These are phyloP conservation scores for Julus scandinavius DNA, from an alignment of 2,888 invertebrate genomes.

Conservation along the genomic window DNA sequence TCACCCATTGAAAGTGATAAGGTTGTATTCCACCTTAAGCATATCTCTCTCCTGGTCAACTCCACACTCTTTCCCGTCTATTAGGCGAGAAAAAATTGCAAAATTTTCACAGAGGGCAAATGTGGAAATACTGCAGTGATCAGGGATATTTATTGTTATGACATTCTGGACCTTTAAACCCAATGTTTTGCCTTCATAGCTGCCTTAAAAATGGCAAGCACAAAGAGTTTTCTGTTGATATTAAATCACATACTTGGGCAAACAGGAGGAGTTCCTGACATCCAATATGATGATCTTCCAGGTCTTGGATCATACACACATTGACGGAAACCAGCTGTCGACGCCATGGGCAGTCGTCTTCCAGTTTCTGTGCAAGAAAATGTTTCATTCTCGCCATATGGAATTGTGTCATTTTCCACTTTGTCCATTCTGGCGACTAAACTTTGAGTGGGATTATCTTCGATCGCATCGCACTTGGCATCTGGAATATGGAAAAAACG, in stretches of 20 bases:
- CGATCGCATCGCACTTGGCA: slow-evolving; percentile 88
- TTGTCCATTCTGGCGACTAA: slow-evolving; percentile 81
- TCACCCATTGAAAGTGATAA: no score
- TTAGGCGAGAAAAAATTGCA: no score
- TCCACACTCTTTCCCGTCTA: no score
- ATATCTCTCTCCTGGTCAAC: no score
- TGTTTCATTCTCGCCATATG: slow-evolving; percentile 91
- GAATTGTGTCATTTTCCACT: slow-evolving; percentile 83
- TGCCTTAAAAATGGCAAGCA: not conserved
- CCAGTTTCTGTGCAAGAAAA: slow-evolving; percentile 83
- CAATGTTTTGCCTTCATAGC: slow-evolving; percentile 38
- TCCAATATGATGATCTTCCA: slow-evolving; percentile 68
- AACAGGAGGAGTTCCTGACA: slow-evolving; percentile 81
- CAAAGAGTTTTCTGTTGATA: no score
- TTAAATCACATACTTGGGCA: slow-evolving; percentile 73
- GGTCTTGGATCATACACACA: slow-evolving; percentile 96
- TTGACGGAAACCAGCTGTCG: slow-evolving; percentile 87
- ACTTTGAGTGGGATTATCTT: slow-evolving; percentile 89
- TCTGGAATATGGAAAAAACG: slow-evolving; percentile 69
- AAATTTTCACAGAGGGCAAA: no score
- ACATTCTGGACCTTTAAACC: no score
- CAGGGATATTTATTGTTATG: no score
- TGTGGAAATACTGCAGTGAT: no score
- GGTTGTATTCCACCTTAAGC: no score
- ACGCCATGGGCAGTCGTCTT: slow-evolving; percentile 80